These are phyloP conservation scores for Sesia bembeciformis DNA, from an alignment of 2,888 invertebrate species.

Conservation along the genomic window DNA sequence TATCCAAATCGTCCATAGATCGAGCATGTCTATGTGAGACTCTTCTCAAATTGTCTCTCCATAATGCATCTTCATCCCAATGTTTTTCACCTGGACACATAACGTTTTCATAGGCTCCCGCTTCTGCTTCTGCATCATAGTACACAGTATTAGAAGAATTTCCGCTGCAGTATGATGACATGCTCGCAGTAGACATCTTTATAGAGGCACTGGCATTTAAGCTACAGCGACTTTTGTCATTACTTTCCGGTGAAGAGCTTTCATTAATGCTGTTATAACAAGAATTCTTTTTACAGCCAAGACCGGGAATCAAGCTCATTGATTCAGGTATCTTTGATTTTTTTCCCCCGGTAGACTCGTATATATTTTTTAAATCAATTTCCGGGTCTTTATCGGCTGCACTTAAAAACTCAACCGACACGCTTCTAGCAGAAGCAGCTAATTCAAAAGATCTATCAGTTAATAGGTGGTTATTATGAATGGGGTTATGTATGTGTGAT, in stretches of 20 bases:
- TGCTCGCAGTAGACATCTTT: slow-evolving; percentile 57
- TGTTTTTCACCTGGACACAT: slow-evolving; percentile 79
- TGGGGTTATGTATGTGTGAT: slow-evolving; percentile 82
- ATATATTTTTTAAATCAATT: slow-evolving; percentile 82
- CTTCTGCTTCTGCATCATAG: slow-evolving; percentile 62
- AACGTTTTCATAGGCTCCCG: slow-evolving; percentile 59
- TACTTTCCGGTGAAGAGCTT: slow-evolving; percentile 36
- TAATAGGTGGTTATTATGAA: slow-evolving; percentile 58
- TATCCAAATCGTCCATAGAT: slow-evolving; percentile 87
- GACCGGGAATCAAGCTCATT: slow-evolving; percentile 58
- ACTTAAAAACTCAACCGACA: slow-evolving; percentile 79
- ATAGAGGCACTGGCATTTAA: slow-evolving; percentile 33
- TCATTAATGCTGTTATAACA: slow-evolving; percentile 30
- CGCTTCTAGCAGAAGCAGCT: slow-evolving; percentile 75
- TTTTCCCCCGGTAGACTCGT: slow-evolving; percentile 79
- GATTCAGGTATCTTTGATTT: slow-evolving; percentile 73
- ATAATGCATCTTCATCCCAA: slow-evolving; percentile 88
- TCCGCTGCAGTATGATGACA: slow-evolving; percentile 65
- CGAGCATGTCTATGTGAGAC: slow-evolving; percentile 88
- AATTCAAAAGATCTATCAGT: slow-evolving; percentile 62
- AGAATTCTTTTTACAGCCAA: slow-evolving; percentile 61
- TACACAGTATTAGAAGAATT: slow-evolving; percentile 66
- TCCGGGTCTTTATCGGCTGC: slow-evolving; percentile 78
- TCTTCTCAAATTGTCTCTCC: slow-evolving; percentile 85
- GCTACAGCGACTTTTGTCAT: slow-evolving; percentile 18